These are phyloP conservation scores for Teleogryllus oceanicus DNA, from an alignment of 2,888 invertebrate species.

Conservation along the genomic window DNA sequence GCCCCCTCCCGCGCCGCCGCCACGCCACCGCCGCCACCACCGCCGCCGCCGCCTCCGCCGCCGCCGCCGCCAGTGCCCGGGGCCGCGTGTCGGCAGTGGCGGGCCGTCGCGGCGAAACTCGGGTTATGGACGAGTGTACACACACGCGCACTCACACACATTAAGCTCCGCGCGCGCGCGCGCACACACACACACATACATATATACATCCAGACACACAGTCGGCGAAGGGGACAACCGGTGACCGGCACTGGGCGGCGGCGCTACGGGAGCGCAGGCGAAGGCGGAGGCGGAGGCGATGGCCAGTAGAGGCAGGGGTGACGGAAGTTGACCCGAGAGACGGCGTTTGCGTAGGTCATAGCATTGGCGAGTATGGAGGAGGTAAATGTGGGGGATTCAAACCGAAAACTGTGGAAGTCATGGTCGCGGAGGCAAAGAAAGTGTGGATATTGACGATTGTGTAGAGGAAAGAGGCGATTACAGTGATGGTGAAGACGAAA, in stretches of 20 bases:
- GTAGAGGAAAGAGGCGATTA: too few species aligned
- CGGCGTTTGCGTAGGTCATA: too few species aligned
- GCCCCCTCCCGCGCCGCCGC: neutral
- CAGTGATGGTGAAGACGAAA: too few species aligned
- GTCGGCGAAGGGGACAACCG: neutral
- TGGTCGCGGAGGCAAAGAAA: too few species aligned
- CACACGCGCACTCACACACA: conserved; percentile 1
- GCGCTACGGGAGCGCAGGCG: neutral
- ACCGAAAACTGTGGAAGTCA: too few species aligned
- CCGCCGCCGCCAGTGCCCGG: neutral
- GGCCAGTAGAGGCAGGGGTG: too few species aligned
- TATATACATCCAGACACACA: neutral
- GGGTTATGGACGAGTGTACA: conserved; percentile 18
- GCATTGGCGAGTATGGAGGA: too few species aligned
- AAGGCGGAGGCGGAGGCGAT: neutral
- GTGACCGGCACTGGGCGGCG: neutral
- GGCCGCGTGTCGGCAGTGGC: neutral
- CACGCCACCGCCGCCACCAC: neutral
- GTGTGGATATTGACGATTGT: too few species aligned
- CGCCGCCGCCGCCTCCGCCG: neutral
- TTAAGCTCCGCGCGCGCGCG: neutral
- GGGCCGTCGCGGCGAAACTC: conserved; percentile 7
- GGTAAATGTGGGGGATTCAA: too few species aligned
- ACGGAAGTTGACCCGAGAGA: too few species aligned
- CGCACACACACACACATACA: neutral